Evolutionary conservation across 2,113 vertebrate genomes (phyloP), one percentile per base, ranked within the genome.

Genomic region (Peromyscus leucopus): DNA sequence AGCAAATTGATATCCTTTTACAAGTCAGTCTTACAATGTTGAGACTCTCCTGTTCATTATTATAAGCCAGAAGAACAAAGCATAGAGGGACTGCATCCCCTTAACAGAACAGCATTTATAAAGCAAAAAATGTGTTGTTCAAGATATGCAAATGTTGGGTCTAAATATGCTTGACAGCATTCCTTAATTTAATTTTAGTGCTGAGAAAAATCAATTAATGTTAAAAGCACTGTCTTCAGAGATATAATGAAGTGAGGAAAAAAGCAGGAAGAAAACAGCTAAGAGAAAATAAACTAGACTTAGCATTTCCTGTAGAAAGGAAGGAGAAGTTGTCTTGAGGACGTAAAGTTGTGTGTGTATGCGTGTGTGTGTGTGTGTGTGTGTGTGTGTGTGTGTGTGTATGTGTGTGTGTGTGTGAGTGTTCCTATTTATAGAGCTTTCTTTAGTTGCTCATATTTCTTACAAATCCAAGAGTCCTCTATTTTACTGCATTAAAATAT

Each of bases 81-180:
- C 11, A 69, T 21, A n/a, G 79, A 24, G 7, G 26, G 59, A 80
- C 93, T 74, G 87, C 24, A 71, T 86, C 89, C 55, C 93, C 67
- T 94, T 75, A 97, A 92, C 71, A 86, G 87, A 92, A 89, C 39
- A 93, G 71, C 84, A 93, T 96, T 97, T 96, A 90, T 95, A 88
- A 97, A 97, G 91, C 79, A 97, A 97, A 96, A 97, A 97, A 96
- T 93, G 89, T 96, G 96, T 96, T 98, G 97, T 97, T 97, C 69
- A 95, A 95, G 97, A 96, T 95, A 97, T 97, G 95, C 90, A 98
- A 97, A 97, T 94, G 76, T 94, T 90, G 7, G 21, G 12, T 94
- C 74, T 21, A 36, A 91, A 39, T 95, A 97, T 94, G 92, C 71
- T 82, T 95, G 94, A 97, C 28, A 21, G 72, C 92, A 59, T 89